Conservation (phyloP, 2,888 invertebrate genomes). For the Eilema griseolum region DNA sequence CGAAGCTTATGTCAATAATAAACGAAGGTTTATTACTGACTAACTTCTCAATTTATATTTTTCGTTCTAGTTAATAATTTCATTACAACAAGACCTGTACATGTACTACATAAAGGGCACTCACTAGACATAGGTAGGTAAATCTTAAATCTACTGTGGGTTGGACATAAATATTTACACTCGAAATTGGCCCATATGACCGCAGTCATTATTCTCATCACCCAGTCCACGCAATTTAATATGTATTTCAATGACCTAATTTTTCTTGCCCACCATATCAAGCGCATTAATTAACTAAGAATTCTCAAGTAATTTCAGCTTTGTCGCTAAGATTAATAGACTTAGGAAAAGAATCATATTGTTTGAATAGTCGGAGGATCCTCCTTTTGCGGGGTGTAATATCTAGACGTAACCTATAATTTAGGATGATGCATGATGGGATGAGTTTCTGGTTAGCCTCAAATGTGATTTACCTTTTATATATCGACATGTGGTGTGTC, state of each 20-base stretch:
- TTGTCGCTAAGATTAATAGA: too few relatives aligned
- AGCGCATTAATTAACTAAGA: background rate
- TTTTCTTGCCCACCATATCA: background rate
- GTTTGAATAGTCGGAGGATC: too few relatives aligned
- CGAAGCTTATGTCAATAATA: too few relatives aligned
- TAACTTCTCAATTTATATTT: too few relatives aligned
- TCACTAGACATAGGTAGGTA: background rate
- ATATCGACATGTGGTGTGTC: background rate
- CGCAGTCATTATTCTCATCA: background rate
- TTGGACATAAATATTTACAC: background rate
- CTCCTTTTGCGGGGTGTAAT: too few relatives aligned
- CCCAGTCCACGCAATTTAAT: background rate
- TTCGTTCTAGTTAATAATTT: background rate
- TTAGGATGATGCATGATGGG: background rate
- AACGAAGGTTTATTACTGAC: too few relatives aligned
- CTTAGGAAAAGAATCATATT: too few relatives aligned
- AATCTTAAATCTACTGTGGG: background rate
- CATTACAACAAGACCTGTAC: background rate
- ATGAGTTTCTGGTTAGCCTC: background rate
- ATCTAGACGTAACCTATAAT: too few relatives aligned
- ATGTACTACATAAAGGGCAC: background rate
- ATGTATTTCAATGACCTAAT: conserved; percentile 1
- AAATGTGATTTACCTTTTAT: background rate
- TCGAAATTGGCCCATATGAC: background rate
- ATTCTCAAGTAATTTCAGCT: too few relatives aligned